Evolutionary conservation across 2,888 invertebrate species (phyloP).

Genomic region (Pteria penguin): DNA sequence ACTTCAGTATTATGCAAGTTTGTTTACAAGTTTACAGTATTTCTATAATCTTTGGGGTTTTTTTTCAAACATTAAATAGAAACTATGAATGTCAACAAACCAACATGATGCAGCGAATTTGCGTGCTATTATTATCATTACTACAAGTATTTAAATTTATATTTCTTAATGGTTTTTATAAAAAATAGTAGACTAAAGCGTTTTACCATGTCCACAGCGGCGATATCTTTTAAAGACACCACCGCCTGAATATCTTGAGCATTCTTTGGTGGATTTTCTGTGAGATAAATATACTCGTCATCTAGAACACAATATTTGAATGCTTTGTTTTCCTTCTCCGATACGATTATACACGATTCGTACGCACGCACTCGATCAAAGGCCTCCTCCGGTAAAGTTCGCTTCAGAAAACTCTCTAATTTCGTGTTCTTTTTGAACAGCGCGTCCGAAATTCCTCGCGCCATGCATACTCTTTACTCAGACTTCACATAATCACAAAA

Average conservation of each 20-base stretch:
- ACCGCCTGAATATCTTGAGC: slow-evolving; percentile 61
- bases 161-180: too few relatives aligned
- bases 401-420: slow-evolving; percentile 77
- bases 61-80: too few relatives aligned
- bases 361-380: slow-evolving; percentile 76
- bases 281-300: slow-evolving; percentile 78
- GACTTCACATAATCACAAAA: slow-evolving; percentile 11
- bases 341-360: slow-evolving; percentile 78
- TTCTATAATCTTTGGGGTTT: too few relatives aligned
- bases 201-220: slow-evolving; percentile 76
- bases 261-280: slow-evolving; percentile 78
- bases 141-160: too few relatives aligned
- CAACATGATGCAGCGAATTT: too few relatives aligned
- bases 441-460: slow-evolving; percentile 62
- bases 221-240: slow-evolving; percentile 73
- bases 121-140: too few relatives aligned
- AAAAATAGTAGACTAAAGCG: too few relatives aligned
- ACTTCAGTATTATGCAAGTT: too few relatives aligned
- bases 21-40: too few relatives aligned
- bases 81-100: too few relatives aligned
- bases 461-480: slow-evolving; percentile 59
- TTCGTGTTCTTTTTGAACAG: slow-evolving; percentile 77
- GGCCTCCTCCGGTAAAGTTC: slow-evolving; percentile 72
- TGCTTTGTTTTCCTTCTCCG: slow-evolving; percentile 77
- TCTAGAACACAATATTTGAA: slow-evolving; percentile 77